phyloP scores from a whole-genome alignment of 2,113 vertebrate genomes.

The Scalopus aquaticus region DNA sequence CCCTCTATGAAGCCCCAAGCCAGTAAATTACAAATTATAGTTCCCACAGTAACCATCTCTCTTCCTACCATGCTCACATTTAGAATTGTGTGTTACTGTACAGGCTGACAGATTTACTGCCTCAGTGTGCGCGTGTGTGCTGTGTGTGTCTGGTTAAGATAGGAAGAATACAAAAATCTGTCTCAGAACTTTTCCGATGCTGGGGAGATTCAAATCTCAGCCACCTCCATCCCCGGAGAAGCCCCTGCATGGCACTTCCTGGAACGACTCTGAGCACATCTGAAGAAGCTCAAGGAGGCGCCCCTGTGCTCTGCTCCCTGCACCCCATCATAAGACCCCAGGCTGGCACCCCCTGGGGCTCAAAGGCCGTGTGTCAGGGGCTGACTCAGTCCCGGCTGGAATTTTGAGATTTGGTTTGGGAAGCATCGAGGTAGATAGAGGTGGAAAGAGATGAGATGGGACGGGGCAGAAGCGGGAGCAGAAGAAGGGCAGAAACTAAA shows the following conservation, averaged over 20 bases:
- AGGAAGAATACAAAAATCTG: conserved; percentile 42
- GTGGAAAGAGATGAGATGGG: background rate
- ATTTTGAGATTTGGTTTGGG: background rate
- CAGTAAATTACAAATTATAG: conserved; percentile 76
- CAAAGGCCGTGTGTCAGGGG: too few species aligned
- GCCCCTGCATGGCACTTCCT: accelerated
- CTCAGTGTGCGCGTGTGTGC: conserved; percentile 34
- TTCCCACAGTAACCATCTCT: conserved; percentile 72
- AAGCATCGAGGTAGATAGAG: background rate
- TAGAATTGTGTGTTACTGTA: conserved; percentile 56
- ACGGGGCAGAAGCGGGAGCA: too few species aligned
- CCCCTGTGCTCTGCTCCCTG: accelerated
- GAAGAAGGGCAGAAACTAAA: too few species aligned
- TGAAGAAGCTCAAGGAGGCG: accelerated
- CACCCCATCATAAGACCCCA: too few species aligned
- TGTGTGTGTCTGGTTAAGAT: background rate
- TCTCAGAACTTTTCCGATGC: conserved; percentile 62
- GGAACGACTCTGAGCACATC: background rate
- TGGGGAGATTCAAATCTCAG: conserved; percentile 59
- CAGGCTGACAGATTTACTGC: conserved; percentile 70
- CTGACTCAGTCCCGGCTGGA: too few species aligned
- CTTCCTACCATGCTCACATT: conserved; percentile 55
- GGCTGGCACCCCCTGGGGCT: background rate
- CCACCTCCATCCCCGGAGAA: background rate
- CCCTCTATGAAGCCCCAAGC: conserved; percentile 31